These are phyloP conservation scores for Gadopsis bispinosus DNA, from an alignment of 2,797 vertebrate genomes.

Conservation along the genomic window DNA sequence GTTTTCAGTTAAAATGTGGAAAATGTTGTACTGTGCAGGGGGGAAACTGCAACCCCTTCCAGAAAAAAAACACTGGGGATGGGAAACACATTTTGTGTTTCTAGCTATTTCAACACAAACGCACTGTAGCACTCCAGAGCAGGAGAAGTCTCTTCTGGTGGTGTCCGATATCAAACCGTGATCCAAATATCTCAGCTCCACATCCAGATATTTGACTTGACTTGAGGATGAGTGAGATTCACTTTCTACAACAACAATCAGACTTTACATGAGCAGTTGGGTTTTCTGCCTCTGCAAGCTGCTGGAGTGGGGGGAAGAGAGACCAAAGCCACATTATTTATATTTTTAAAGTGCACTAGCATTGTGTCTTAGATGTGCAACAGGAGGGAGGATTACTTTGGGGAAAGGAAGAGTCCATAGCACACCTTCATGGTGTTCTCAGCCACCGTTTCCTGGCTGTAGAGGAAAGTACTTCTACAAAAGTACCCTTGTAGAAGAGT, in stretches of 20 bases:
- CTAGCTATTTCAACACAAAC: constrained; percentile 52
- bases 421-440: constrained; percentile 16
- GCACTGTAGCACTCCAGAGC: background rate
- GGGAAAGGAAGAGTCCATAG: background rate
- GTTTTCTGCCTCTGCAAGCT: constrained; percentile 47
- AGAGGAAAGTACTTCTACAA: too few species aligned
- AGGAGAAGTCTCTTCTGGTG: constrained; percentile 22
- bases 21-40: constrained; percentile 50
- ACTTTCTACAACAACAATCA: constrained; percentile 64
- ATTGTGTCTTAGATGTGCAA: constrained; percentile 45
- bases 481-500: background rate
- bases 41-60: constrained; percentile 49
- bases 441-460: background rate
- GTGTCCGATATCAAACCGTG: constrained; percentile 49
- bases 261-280: constrained; percentile 30
- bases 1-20: constrained; percentile 62
- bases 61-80: constrained; percentile 40
- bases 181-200: constrained; percentile 40
- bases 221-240: constrained; percentile 52
- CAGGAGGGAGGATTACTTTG: constrained; percentile 4
- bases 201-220: constrained; percentile 64
- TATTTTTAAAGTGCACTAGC: constrained; percentile 30
- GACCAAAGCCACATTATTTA: constrained; percentile 31
- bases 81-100: constrained; percentile 64
- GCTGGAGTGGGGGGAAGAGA: constrained; percentile 24